Percentiles rank a stretch among this genome's conserved stretches.
Evolutionary conservation across 1,140 invertebrate species (phyloP).

Genomic region (Zelostemma sp.): DNA sequence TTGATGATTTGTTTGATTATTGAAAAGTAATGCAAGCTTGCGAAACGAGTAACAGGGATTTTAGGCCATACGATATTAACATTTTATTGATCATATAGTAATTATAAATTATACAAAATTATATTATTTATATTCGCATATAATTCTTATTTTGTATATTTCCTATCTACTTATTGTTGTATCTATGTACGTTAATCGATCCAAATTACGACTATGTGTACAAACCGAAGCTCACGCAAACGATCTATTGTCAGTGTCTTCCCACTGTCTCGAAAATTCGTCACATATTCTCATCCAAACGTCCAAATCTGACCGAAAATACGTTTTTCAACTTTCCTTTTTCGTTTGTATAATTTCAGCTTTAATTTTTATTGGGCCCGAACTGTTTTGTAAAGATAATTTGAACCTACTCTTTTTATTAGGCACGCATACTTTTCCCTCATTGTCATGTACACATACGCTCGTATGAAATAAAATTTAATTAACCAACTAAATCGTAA

Average conservation of each 20-base stretch:
- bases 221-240: constrained; percentile 47
- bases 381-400: constrained; percentile 33
- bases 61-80: constrained; percentile 47
- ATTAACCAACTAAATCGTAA: constrained; percentile 25
- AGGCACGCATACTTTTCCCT: constrained; percentile 47
- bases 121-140: constrained; percentile 31
- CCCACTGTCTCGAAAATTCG: constrained; percentile 38
- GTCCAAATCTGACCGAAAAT: constrained; percentile 48
- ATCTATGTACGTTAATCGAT: constrained; percentile 33
- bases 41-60: no score
- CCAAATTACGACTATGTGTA: constrained; percentile 32
- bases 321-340: constrained; percentile 41
- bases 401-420: constrained; percentile 41
- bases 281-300: constrained; percentile 36
- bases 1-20: background rate
- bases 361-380: constrained; percentile 15
- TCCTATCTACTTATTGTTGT: constrained; percentile 44
- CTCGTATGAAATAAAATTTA: constrained; percentile 17
- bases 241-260: constrained; percentile 48
- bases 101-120: constrained; percentile 51
- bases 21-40: no score
- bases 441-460: constrained; percentile 24
- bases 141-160: constrained; percentile 49
- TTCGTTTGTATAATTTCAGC: constrained; percentile 28
- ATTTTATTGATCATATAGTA: constrained; percentile 49